Evolutionary conservation across 2,888 invertebrate species (phyloP), one percentile per base, ranked within the genome.

Genomic region (Cerastis rubricosa): DNA sequence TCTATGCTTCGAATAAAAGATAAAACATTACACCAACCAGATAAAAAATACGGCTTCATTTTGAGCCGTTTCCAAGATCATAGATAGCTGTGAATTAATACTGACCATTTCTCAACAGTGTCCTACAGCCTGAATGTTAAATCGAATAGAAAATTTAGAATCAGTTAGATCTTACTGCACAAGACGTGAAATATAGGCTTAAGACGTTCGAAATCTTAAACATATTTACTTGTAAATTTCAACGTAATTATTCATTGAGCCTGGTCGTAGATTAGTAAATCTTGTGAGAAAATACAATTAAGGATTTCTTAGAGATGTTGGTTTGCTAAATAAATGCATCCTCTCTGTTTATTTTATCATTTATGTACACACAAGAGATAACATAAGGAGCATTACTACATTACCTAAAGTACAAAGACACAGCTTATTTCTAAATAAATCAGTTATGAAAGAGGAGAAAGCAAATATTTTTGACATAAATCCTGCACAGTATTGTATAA

Each of bases 81-180:
- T 71, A 86, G 88, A 86, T 87, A 87, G 12, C 73, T 40, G 57
- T 78, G 80, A 80, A 80, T 86, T 83, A 87, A 85, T 87, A 80
- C 86, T 80, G 78, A 73, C 77, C 85, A 87, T 86, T 83, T 74
- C 76, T 86, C 81, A 85, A 59, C 54, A 71, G 11, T 71, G 78
- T 83, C 69, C 63, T 76, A 75, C 65, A 67, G 72, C 22, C 67
- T 73, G 86, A 83, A 86, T 87, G 74, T 83, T 86, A 76, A 85
- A 83, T 85, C 57, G 64, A 61, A 84, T 85, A 84, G 78, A 81
- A 86, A 71, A 87, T 77, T 77, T 74, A 74, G 66, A 85, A 74
- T 69, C 71, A 74, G 68, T 78, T 54, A 78, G 75, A 84, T 84
- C 78, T 83, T 70, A 71, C 51, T 74, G 65, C 74, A 49, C 19